phyloP scores from a whole-genome alignment of 2,797 vertebrate species.

The Euphonia xanthogaster region DNA sequence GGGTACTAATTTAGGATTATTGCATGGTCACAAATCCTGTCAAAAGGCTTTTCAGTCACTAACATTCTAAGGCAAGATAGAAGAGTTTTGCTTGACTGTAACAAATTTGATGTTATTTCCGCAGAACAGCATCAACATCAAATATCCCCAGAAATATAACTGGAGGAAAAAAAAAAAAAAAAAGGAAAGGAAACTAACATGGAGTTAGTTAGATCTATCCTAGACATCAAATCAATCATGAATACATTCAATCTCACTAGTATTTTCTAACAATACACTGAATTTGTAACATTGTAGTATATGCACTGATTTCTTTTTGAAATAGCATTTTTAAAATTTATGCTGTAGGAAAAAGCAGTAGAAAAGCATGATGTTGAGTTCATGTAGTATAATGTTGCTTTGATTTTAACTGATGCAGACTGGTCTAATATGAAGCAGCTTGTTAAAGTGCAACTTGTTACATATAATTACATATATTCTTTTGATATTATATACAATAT shows the following conservation, averaged over 20 bases:
- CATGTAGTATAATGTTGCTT: neutral
- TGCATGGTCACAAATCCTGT: neutral
- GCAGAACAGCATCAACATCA: neutral
- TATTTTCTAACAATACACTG: neutral
- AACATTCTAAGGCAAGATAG: neutral
- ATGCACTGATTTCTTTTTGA: neutral
- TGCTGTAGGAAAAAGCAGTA: neutral
- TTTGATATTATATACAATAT: neutral
- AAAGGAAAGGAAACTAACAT: neutral
- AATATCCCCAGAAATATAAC: neutral
- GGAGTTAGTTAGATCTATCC: neutral
- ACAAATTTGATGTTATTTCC: neutral
- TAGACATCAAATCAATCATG: neutral
- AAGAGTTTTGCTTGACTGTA: neutral
- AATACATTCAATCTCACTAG: neutral
- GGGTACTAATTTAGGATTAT: neutral
- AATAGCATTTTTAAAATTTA: neutral
- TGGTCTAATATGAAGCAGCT: neutral
- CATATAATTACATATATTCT: neutral
- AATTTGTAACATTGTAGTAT: neutral
- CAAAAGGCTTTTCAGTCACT: neutral
- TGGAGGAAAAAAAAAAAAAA: accelerated
- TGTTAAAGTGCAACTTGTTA: neutral
- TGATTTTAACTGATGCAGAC: neutral
- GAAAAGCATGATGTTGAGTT: neutral